Evolutionary conservation across 2,888 invertebrate genomes (phyloP).

Genomic region (Nemoura dubitans): DNA sequence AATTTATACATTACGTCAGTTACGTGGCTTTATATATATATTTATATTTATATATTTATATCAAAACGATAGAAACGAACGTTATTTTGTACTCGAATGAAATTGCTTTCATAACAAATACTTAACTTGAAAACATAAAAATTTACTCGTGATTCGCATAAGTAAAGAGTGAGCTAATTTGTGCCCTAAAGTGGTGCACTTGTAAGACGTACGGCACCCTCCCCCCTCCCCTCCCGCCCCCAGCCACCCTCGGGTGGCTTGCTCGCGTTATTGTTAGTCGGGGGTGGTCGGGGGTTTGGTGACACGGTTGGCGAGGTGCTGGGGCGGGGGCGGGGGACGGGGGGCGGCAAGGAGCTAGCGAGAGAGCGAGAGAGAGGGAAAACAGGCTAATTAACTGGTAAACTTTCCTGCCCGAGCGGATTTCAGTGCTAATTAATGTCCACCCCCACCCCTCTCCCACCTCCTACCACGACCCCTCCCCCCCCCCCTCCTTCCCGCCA

Average conservation of each 20-base stretch:
- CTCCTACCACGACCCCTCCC: neutral
- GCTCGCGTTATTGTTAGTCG: neutral
- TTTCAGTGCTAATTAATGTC: slow-evolving; percentile 62
- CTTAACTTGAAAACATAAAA: neutral
- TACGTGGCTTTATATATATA: neutral
- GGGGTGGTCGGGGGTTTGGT: neutral
- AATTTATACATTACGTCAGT: neutral
- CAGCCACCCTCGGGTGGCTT: neutral
- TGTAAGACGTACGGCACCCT: neutral
- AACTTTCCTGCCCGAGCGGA: slow-evolving; percentile 61
- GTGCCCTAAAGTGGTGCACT: neutral
- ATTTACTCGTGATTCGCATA: neutral
- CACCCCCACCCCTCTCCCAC: slow-evolving; percentile 37
- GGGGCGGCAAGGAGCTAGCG: neutral
- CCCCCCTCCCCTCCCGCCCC: neutral
- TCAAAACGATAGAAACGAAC: neutral
- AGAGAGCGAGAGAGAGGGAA: slow-evolving; percentile 25
- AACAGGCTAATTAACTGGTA: slow-evolving; percentile 62
- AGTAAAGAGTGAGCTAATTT: neutral
- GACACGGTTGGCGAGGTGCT: neutral
- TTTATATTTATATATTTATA: too few species aligned
- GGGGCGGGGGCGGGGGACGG: neutral
- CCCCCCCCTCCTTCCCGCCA: slow-evolving; percentile 31
- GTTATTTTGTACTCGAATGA: neutral
- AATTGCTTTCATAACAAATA: neutral